Percentiles rank a stretch among this genome's conserved stretches.
Evolutionary conservation across 2,797 vertebrate species (phyloP).

Genomic region (Octomys mimax): DNA sequence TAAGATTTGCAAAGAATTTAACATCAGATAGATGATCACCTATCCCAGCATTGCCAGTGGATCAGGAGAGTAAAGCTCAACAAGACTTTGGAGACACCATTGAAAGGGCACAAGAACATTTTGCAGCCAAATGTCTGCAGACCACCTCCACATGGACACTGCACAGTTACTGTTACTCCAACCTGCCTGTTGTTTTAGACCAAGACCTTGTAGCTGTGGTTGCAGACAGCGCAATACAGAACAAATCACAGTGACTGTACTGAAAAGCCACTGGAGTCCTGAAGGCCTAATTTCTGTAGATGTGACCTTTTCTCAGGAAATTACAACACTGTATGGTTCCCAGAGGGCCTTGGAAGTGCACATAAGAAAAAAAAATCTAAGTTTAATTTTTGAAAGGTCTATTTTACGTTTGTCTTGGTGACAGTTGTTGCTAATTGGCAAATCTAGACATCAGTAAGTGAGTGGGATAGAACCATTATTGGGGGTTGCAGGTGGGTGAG

Average conservation of each 20-base stretch:
- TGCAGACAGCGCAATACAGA: background rate
- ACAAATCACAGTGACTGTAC: background rate
- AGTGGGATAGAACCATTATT: background rate
- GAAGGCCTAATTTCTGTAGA: slow-evolving; percentile 8
- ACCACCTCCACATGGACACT: background rate
- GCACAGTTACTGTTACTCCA: background rate
- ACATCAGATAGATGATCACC: background rate
- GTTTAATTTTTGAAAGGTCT: slow-evolving; percentile 40
- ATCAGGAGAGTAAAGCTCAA: background rate
- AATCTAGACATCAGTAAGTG: background rate
- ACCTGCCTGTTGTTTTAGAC: background rate
- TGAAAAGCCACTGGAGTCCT: background rate
- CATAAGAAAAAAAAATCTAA: slow-evolving; percentile 15
- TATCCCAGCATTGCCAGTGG: background rate
- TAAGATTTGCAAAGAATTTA: slow-evolving; percentile 2
- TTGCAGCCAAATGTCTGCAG: background rate
- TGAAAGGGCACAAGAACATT: slow-evolving; percentile 8
- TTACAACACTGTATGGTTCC: background rate
- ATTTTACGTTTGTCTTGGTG: slow-evolving; percentile 26
- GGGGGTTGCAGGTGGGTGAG: background rate
- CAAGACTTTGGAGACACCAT: background rate
- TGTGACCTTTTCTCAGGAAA: slow-evolving; percentile 42
- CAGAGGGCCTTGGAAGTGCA: background rate
- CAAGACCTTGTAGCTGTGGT: background rate
- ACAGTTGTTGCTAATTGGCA: background rate